A percentile compares a stretch with the other conserved stretches of the same genome.
Conservation (phyloP, 1,140 invertebrate genomes). For the Bombus superbus region DNA sequence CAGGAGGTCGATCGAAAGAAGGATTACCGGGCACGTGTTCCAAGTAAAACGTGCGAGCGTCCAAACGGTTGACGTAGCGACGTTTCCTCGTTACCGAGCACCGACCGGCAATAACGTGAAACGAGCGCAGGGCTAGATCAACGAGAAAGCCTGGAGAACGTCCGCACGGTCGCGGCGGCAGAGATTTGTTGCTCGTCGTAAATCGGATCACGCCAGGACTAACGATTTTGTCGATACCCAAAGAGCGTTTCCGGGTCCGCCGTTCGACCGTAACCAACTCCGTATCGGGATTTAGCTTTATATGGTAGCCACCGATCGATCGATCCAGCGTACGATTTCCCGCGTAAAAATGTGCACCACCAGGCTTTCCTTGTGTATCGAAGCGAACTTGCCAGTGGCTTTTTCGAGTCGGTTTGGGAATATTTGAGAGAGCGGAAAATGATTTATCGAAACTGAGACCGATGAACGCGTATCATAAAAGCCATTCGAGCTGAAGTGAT, state of each 20-base stretch:
- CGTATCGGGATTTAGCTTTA: slow-evolving; percentile 62
- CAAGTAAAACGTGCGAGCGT: not conserved
- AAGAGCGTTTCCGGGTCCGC: slow-evolving; percentile 65
- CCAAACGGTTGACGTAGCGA: slow-evolving; percentile 6
- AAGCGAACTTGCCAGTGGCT: not conserved
- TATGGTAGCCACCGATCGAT: slow-evolving; percentile 1
- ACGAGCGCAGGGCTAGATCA: slow-evolving; percentile 40
- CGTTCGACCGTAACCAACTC: slow-evolving; percentile 61
- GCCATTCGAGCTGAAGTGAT: not conserved
- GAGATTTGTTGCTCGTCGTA: slow-evolving; percentile 68
- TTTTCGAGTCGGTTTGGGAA: not conserved
- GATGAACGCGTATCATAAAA: not conserved
- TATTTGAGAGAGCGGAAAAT: not conserved
- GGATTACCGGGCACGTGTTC: not conserved
- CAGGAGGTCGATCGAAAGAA: not conserved
- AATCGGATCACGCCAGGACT: slow-evolving; percentile 66
- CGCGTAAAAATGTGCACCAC: not conserved
- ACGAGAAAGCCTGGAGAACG: slow-evolving; percentile 42
- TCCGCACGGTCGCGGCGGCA: slow-evolving; percentile 39
- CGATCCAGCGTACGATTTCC: slow-evolving; percentile 7
- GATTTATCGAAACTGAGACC: not conserved
- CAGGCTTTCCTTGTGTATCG: too few relatives aligned
- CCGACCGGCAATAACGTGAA: slow-evolving; percentile 19
- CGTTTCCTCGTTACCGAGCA: slow-evolving; percentile 34
- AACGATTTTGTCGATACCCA: slow-evolving; percentile 68